phyloP scores from a whole-genome alignment of 2,888 invertebrate genomes.

The Acleris emargana region DNA sequence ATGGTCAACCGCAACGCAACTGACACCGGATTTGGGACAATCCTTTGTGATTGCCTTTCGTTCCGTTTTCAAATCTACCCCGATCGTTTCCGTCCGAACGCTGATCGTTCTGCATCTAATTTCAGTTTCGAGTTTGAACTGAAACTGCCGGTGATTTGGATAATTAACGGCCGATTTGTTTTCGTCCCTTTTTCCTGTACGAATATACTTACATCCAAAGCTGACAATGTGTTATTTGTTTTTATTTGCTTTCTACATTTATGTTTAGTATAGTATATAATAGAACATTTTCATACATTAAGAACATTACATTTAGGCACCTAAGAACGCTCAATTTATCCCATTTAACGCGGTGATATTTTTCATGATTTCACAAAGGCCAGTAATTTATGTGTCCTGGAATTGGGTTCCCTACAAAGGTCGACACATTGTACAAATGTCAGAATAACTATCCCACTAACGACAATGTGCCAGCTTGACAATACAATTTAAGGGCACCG shows the following conservation, averaged over 20 bases:
- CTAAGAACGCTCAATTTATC: background rate
- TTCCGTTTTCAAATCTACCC: slow-evolving; percentile 62
- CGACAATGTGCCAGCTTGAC: slow-evolving; percentile 35
- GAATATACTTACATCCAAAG: too few species aligned
- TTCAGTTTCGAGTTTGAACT: slow-evolving; percentile 31
- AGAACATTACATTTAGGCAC: background rate
- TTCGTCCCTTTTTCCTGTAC: too few species aligned
- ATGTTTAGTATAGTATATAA: background rate
- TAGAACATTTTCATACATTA: background rate
- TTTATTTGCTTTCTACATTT: background rate
- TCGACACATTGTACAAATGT: slow-evolving; percentile 38
- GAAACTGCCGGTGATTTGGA: slow-evolving; percentile 22
- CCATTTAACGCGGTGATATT: background rate
- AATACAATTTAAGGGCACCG: slow-evolving; percentile 37
- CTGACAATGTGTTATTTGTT: background rate
- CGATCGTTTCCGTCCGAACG: slow-evolving; percentile 49
- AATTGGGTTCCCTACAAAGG: slow-evolving; percentile 32
- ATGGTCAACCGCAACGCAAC: slow-evolving; percentile 50
- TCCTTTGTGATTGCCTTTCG: slow-evolving; percentile 64
- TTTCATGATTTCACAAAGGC: slow-evolving; percentile 13
- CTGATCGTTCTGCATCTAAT: slow-evolving; percentile 46
- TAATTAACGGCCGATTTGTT: slow-evolving; percentile 18
- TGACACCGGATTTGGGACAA: slow-evolving; percentile 61
- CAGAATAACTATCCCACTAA: slow-evolving; percentile 37
- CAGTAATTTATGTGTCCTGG: slow-evolving; percentile 23